Evolutionary conservation across 1,140 invertebrate species (phyloP).

Genomic region (Rhagoletis zephyria): DNA sequence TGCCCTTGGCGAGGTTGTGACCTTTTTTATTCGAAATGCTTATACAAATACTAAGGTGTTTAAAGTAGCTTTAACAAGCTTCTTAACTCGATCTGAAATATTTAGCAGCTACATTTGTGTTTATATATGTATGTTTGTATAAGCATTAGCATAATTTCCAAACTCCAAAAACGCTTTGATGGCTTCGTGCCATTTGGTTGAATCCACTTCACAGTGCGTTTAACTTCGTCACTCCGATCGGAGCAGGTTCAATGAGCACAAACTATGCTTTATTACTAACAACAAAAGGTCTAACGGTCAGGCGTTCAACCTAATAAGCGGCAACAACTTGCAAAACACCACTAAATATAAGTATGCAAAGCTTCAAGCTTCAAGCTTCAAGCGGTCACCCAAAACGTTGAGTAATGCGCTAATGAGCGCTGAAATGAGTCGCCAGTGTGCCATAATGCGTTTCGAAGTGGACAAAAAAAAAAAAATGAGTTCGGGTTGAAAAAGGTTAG

Average conservation of each 20-base stretch:
- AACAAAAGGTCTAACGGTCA: constrained; percentile 23
- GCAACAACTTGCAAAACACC: neutral
- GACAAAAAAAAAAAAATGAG: neutral
- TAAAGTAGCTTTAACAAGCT: too few relatives aligned
- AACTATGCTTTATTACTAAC: neutral
- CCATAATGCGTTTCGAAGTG: constrained; percentile 23
- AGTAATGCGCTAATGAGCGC: constrained; percentile 34
- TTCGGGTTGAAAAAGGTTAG: neutral
- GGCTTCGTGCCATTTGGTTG: neutral
- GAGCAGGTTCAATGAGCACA: neutral
- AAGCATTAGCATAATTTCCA: neutral
- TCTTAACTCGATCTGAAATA: too few relatives aligned
- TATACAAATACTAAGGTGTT: too few relatives aligned
- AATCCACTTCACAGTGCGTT: neutral
- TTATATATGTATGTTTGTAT: too few relatives aligned
- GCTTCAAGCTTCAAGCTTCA: constrained; percentile 5
- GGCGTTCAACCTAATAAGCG: constrained; percentile 4
- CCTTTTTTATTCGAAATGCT: too few relatives aligned
- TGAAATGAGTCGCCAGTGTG: constrained; percentile 38
- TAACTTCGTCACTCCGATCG: neutral
- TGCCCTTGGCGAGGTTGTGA: too few relatives aligned
- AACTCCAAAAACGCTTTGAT: too few relatives aligned
- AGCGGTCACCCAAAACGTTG: constrained; percentile 35
- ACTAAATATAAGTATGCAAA: neutral
- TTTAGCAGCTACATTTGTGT: too few relatives aligned